Base-by-base conservation (phyloP, 2,888 invertebrate genomes). In the Limenitis arthemis region DNA sequence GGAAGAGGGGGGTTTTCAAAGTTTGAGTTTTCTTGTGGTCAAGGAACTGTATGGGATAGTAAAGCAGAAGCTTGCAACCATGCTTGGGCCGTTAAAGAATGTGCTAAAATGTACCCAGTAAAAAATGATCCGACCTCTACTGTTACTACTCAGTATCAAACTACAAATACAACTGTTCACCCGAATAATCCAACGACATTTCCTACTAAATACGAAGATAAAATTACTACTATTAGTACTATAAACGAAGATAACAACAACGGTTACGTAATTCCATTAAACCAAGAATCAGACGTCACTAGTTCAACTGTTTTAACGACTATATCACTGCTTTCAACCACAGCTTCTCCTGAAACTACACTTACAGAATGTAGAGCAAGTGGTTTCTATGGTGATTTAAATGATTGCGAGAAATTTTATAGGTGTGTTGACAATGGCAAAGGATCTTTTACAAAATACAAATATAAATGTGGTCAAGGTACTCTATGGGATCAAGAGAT, bases 331-430 rank as follows among this genome's bases (percentile, higher is more conserved):
- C 50, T 55, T 37, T 49, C 55, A 38, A 56, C 57, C 8, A 54
- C 54, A 37, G 51, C 52, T 40, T 32, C 37, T 42, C 36, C 49
- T 40, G 53, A 47, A 29, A n/a, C 9, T 41, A 32, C 34, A 34
- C 49, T 46, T 39, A 56, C 51, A 40, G 49, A 59, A 49, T 79
- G 79, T 54, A 58, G 58, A 41, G 51, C 47, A 34, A 89, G 88
- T 70, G 92, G 92, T 34, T 93, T 91, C 67, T 88, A 89, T 65
- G 88, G 89, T 65, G 75, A 73, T 62, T 43, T 53, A 53, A 63
- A 75, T 28, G 85, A 92, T 62, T 93, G 93, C 63, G 87, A 82
- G 56, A 91, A 90, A 69, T 93, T 92, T 74, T 91, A 91, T 61
- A 83, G 91, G 61, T 93, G 93, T 66, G 90, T 91, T 1, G 76